A percentile compares a stretch with the other conserved stretches of the same genome.
These are phyloP conservation scores for Machimus rusticus DNA, from an alignment of 2,888 invertebrate genomes.

Conservation along the genomic window DNA sequence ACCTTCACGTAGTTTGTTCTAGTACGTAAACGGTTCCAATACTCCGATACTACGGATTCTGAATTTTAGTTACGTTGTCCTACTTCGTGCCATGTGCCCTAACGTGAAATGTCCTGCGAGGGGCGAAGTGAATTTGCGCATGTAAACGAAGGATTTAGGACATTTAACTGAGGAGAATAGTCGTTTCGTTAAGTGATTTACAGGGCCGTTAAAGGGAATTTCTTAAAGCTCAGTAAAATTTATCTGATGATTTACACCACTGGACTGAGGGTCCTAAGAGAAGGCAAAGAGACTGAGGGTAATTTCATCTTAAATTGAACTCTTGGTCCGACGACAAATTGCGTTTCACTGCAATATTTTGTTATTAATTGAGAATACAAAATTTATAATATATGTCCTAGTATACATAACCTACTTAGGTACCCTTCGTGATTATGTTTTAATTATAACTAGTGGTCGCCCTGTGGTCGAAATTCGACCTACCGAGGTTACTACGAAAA, in stretches of 20 bases:
- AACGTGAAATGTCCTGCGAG: neutral
- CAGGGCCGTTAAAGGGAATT: neutral
- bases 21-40: neutral
- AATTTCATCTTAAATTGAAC: neutral
- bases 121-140: neutral
- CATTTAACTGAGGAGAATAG: slow-evolving; percentile 9
- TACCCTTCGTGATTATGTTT: too few relatives aligned
- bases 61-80: neutral
- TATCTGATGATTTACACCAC: neutral
- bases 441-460: too few relatives aligned
- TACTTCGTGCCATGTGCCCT: neutral
- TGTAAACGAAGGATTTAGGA: neutral
- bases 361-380: neutral
- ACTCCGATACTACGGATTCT: neutral
- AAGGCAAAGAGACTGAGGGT: neutral
- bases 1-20: neutral
- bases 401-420: too few relatives aligned
- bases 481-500: too few relatives aligned
- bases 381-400: too few relatives aligned
- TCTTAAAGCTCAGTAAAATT: neutral
- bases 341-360: neutral
- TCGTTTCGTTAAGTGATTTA: slow-evolving; percentile 19
- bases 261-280: neutral
- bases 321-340: neutral
- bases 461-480: too few relatives aligned